Evolutionary conservation across 2,113 vertebrate species (phyloP), one percentile per base, ranked within the genome.

Genomic region (Hymenochirus boettgeri): DNA sequence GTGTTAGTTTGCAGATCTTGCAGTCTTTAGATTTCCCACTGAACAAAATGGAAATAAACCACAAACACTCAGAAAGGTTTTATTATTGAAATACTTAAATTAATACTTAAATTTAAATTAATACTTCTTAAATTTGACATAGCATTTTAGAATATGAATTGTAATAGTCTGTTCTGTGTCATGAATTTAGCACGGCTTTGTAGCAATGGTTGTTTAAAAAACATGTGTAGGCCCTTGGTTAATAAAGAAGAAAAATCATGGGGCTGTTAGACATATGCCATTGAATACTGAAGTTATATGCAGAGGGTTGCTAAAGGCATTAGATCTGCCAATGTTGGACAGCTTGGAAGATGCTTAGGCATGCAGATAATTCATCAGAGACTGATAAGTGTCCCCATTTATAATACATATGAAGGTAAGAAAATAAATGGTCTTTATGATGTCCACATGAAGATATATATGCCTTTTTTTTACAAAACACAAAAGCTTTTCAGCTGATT

Each of bases 21-120:
- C 23, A 26, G 46, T 55, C 61, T 45, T 54, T 23, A 35, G 39
- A 63, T 64, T 64, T 54, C 21, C 51, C 35, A 46, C 55, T 45
- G 51, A n/a, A 64, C 11, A 64, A 54, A 64, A 64, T 51, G 55
- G 51, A 11, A 24, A 51, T 27, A 18, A 13, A 15, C 25, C 10
- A 31, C 18, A 53, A 35, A 37, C 10, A 45, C 24, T 15, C 19
- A 37, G 52, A 57, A 35, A 12, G 4, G 15, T 35, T 7, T 35
- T 35, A 13, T 35, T 12, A 11, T 9, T 7, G 4, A 35, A 35
- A 8, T 35, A 13, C 15, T 35, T 35, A 4, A 11, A 35, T 12
- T 35, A n/a, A n/a, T n/a, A n/a, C n/a, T n/a, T 42, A 42, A 6
- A 15, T 42, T 42, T 42, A 42, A 11, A 42, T n/a, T 5, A 15